phyloP scores from a whole-genome alignment of 1,140 invertebrate genomes.

The Sitophilus oryzae region DNA sequence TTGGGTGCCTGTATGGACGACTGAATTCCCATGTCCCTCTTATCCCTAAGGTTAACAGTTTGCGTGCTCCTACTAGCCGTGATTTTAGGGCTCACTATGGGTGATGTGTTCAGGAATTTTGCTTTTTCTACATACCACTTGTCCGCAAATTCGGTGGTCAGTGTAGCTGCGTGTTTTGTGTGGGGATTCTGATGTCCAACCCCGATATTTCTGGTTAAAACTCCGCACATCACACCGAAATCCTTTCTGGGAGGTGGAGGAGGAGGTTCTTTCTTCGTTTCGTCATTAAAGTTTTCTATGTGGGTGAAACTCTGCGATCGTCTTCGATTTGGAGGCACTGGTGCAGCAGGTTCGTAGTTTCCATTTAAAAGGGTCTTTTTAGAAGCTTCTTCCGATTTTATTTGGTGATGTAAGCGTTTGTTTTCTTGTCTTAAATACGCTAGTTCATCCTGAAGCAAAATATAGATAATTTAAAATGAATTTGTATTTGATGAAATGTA shows the following conservation, averaged over 20 bases:
- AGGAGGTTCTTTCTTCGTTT: slow-evolving; percentile 25
- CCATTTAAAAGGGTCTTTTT: slow-evolving; percentile 45
- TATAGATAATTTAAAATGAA: too few relatives aligned
- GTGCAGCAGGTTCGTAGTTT: slow-evolving; percentile 28
- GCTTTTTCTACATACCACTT: slow-evolving; percentile 41
- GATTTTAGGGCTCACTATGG: slow-evolving; percentile 31
- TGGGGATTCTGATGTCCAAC: slow-evolving; percentile 49
- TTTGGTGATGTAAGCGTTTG: slow-evolving; percentile 54
- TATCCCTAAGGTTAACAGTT: slow-evolving; percentile 34
- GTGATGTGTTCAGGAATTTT: slow-evolving; percentile 32
- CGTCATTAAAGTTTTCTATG: slow-evolving; percentile 22
- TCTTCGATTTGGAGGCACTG: slow-evolving; percentile 18
- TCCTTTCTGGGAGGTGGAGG: slow-evolving; percentile 47
- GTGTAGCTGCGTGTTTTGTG: slow-evolving; percentile 41
- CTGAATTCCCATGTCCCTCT: slow-evolving; percentile 40
- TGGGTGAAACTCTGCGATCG: slow-evolving; percentile 33
- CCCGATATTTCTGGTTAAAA: slow-evolving; percentile 60
- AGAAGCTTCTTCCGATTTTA: slow-evolving; percentile 46
- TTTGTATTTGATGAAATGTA: too few relatives aligned
- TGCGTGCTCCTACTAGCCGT: slow-evolving; percentile 36
- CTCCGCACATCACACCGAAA: slow-evolving; percentile 60
- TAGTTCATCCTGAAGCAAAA: slow-evolving; percentile 52
- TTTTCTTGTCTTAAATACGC: slow-evolving; percentile 70
- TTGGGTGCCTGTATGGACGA: slow-evolving; percentile 9
- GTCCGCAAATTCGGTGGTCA: slow-evolving; percentile 31